Evolutionary conservation across 2,888 invertebrate genomes (phyloP).

Genomic region (Subacronicta megacephala): DNA sequence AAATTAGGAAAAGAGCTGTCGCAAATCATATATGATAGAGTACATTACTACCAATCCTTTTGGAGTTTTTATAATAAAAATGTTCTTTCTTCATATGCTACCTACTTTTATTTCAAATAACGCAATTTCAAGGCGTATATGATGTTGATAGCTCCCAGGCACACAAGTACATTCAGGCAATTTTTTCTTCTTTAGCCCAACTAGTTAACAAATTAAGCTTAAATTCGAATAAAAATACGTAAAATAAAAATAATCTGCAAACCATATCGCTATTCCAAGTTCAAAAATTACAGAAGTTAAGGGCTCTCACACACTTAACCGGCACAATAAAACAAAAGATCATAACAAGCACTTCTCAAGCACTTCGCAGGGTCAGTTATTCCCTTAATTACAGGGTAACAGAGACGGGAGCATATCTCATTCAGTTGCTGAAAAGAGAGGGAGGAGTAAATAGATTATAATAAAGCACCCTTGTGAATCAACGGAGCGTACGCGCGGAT

Average conservation of each 20-base stretch:
- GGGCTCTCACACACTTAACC: conserved; percentile 71
- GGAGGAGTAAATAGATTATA: conserved; percentile 70
- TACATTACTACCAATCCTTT: no score
- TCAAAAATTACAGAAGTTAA: conserved; percentile 67
- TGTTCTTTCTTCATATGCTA: no score
- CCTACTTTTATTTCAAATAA: no score
- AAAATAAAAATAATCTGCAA: conserved; percentile 1
- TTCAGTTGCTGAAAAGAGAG: conserved; percentile 62
- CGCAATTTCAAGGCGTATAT: no score
- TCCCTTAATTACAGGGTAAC: conserved; percentile 81
- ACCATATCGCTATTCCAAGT: conserved; percentile 50
- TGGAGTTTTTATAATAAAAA: no score
- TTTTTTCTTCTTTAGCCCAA: no score
- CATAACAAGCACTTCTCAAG: conserved; percentile 83
- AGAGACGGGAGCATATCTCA: conserved; percentile 58
- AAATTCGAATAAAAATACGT: no score
- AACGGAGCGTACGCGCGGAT: conserved; percentile 76
- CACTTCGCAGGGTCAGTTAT: conserved; percentile 81
- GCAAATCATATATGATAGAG: no score
- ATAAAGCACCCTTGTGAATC: conserved; percentile 79
- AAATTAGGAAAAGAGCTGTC: no score
- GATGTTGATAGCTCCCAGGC: no score
- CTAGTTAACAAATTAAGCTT: no score
- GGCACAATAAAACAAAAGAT: conserved; percentile 83
- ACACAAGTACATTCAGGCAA: no score